Conservation (phyloP, 2,888 invertebrate genomes). For the Sinopyrophorus schimmeli region DNA sequence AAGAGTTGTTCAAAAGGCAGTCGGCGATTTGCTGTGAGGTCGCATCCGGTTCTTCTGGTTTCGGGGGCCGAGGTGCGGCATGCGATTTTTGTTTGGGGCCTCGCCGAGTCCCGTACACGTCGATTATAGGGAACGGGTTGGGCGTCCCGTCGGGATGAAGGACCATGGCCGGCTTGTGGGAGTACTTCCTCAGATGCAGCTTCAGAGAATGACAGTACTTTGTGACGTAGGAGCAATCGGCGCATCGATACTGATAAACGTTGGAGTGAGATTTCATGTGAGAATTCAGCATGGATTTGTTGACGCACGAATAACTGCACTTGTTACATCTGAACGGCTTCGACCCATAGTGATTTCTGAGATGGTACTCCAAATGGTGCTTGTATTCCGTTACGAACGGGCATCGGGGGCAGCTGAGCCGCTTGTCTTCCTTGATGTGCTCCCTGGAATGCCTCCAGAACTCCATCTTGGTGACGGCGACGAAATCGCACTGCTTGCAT, state of each 20-base stretch:
- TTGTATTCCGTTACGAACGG: constrained; percentile 98
- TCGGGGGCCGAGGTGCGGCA: no score
- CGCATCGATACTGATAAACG: constrained; percentile 90
- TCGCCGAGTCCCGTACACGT: constrained; percentile 86
- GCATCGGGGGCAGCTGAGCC: constrained; percentile 88
- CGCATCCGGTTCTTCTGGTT: constrained; percentile 3
- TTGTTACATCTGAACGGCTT: constrained; percentile 94
- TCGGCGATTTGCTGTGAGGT: constrained; percentile 35
- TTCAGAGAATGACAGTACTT: constrained; percentile 98
- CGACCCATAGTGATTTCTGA: constrained; percentile 90
- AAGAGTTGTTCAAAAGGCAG: constrained; percentile 37
- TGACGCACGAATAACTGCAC: constrained; percentile 91
- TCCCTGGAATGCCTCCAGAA: constrained; percentile 91
- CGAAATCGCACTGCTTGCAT: constrained; percentile 90
- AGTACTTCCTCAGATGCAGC: constrained; percentile 89
- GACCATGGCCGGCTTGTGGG: constrained; percentile 88
- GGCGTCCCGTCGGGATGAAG: constrained; percentile 87
- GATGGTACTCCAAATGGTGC: constrained; percentile 96
- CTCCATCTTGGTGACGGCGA: constrained; percentile 83
- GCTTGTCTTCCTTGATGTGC: constrained; percentile 93
- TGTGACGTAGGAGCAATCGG: constrained; percentile 92
- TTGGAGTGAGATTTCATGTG: constrained; percentile 95
- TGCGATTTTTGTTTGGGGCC: constrained; percentile 77
- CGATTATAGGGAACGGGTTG: constrained; percentile 85
- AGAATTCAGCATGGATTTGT: constrained; percentile 98